Percentiles rank a stretch among this genome's conserved stretches.
Conservation (phyloP, 2,113 vertebrate genomes). For the Mungos mungo region DNA sequence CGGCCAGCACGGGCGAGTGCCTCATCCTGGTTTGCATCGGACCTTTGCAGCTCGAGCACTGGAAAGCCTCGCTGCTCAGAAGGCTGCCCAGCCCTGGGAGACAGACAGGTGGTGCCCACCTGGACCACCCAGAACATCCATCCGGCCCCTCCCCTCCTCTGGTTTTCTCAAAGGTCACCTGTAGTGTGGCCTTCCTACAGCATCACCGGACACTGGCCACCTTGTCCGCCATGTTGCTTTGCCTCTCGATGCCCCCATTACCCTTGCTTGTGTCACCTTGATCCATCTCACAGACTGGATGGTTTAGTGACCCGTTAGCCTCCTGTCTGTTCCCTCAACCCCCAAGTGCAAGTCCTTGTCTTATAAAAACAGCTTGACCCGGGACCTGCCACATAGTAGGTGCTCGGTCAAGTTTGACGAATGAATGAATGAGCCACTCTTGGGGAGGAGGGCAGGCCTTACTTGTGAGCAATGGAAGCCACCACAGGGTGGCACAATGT, state of each 20-base stretch:
- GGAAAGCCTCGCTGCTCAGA: neutral
- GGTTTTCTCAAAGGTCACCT: neutral
- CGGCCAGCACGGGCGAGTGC: neutral
- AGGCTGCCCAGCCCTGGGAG: neutral
- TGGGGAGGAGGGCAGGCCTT: neutral
- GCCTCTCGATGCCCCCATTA: rapidly evolving
- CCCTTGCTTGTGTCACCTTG: rapidly evolving
- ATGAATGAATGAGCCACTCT: neutral
- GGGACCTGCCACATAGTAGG: neutral
- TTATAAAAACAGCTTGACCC: rapidly evolving
- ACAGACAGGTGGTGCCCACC: neutral
- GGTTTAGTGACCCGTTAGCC: too few species aligned
- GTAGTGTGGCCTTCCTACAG: neutral
- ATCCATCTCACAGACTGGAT: neutral
- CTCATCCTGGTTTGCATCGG: neutral
- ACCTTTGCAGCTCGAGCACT: neutral
- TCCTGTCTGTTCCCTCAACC: neutral
- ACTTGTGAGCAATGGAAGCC: neutral
- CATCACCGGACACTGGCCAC: rapidly evolving
- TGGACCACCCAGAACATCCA: too few species aligned
- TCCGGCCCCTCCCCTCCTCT: rapidly evolving
- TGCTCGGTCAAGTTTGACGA: neutral
- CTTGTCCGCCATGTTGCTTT: rapidly evolving
- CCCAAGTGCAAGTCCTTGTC: neutral
- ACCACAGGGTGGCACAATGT: rapidly evolving